phyloP scores from a whole-genome alignment of 2,797 vertebrate species.

The Xyrichtys novacula region DNA sequence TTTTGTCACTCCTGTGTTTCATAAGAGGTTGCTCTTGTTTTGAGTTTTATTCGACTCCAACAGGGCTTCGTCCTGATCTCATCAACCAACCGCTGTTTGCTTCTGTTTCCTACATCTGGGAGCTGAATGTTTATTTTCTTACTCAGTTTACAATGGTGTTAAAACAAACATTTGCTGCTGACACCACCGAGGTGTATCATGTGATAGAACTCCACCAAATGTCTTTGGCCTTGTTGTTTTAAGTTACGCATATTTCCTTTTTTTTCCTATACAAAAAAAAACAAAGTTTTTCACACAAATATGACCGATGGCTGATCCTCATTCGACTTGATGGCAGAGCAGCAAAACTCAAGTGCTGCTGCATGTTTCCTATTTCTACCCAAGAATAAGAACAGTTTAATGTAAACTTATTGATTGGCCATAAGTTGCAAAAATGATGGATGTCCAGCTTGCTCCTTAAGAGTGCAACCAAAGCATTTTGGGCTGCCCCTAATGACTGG shows the following conservation, averaged over 20 bases:
- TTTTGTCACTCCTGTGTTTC: slow-evolving; percentile 6
- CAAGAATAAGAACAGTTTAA: neutral
- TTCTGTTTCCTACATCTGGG: slow-evolving; percentile 39
- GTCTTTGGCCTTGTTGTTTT: neutral
- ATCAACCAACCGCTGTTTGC: slow-evolving; percentile 65
- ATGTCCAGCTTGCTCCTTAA: no score
- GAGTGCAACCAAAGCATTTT: no score
- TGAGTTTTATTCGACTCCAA: slow-evolving; percentile 40
- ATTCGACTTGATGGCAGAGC: no score
- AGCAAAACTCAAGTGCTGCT: no score
- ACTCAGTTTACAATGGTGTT: slow-evolving; percentile 24
- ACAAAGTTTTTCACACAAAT: neutral
- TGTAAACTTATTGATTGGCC: neutral
- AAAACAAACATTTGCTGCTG: slow-evolving; percentile 39
- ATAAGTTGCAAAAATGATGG: no score
- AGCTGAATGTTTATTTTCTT: slow-evolving; percentile 53
- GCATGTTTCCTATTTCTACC: no score
- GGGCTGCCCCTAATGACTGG: no score
- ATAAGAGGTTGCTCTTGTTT: slow-evolving; percentile 23
- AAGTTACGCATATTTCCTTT: no score
- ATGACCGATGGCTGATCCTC: no score
- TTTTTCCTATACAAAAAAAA: slow-evolving; percentile 3
- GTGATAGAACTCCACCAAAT: slow-evolving; percentile 13
- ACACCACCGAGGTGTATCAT: slow-evolving; percentile 14
- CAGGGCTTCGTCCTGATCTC: slow-evolving; percentile 42